A percentile compares a stretch with the other conserved stretches of the same genome.
Conservation (phyloP, 2,113 vertebrate species). For the Haemorhous mexicanus region DNA sequence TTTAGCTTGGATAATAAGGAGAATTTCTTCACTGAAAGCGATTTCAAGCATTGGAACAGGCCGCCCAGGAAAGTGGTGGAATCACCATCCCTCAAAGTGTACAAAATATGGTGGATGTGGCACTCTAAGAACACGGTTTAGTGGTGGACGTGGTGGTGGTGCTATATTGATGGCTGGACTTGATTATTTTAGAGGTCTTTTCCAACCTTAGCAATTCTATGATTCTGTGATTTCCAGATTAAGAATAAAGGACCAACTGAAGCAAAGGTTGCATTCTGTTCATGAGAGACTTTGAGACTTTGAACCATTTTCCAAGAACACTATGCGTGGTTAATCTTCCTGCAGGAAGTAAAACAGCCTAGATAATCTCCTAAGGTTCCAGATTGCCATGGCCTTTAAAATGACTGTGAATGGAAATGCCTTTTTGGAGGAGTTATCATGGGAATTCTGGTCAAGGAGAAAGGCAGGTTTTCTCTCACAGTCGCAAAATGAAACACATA, state of each 20-base stretch:
- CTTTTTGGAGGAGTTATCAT: not conserved
- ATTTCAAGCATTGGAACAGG: not conserved
- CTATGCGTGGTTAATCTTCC: not conserved
- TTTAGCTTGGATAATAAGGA: not conserved
- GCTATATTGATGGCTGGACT: not conserved
- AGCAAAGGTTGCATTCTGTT: not conserved
- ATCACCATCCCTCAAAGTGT: rapidly evolving
- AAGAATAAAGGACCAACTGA: not conserved
- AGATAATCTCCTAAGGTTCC: not conserved
- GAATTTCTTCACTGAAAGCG: not conserved
- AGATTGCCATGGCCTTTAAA: not conserved
- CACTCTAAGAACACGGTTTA: not conserved
- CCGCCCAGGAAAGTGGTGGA: not conserved
- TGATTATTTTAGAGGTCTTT: not conserved
- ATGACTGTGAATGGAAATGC: not conserved
- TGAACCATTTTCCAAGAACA: not conserved
- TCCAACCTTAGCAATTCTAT: not conserved
- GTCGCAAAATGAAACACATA: not conserved
- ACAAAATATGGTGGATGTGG: not conserved
- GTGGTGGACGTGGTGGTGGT: no score
- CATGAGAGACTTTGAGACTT: not conserved
- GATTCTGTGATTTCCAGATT: not conserved
- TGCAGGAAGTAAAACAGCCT: not conserved
- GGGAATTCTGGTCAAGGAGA: not conserved
- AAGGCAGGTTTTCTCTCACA: not conserved